Conservation (phyloP, 2,113 vertebrate species). For the Myocastor coypus region DNA sequence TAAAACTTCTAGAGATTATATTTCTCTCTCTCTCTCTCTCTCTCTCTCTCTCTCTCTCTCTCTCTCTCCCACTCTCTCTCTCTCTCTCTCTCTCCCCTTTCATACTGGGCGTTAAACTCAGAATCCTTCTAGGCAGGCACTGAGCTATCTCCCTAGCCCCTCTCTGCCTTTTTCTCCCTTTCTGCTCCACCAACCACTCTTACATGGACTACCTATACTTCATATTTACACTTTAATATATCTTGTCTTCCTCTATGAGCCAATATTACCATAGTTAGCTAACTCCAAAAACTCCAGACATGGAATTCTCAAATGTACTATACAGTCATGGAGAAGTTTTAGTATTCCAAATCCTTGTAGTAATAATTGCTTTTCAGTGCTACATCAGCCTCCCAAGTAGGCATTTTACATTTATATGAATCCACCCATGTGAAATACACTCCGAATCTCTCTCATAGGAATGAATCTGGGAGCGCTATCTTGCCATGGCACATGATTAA, state of each 20-base stretch:
- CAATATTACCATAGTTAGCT: neutral
- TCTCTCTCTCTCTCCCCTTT: no score
- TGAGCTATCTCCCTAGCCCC: no score
- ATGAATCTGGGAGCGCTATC: neutral
- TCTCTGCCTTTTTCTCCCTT: no score
- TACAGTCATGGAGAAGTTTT: neutral
- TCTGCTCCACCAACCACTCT: neutral
- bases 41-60: no score
- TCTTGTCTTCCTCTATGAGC: neutral
- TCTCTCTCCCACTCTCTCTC: no score
- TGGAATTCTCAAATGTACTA: neutral
- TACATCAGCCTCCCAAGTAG: neutral
- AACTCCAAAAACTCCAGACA: neutral
- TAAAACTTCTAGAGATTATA: neutral
- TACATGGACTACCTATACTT: neutral
- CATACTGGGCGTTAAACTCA: no score
- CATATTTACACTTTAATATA: neutral
- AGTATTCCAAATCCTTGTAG: neutral
- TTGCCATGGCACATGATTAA: neutral
- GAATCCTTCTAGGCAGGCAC: no score
- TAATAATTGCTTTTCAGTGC: neutral
- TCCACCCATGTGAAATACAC: no score
- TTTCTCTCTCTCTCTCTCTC: neutral
- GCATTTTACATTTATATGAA: neutral
- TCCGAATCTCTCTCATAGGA: neutral